phyloP scores from a whole-genome alignment of 2,113 vertebrate species.

The Antidorcas marsupialis region DNA sequence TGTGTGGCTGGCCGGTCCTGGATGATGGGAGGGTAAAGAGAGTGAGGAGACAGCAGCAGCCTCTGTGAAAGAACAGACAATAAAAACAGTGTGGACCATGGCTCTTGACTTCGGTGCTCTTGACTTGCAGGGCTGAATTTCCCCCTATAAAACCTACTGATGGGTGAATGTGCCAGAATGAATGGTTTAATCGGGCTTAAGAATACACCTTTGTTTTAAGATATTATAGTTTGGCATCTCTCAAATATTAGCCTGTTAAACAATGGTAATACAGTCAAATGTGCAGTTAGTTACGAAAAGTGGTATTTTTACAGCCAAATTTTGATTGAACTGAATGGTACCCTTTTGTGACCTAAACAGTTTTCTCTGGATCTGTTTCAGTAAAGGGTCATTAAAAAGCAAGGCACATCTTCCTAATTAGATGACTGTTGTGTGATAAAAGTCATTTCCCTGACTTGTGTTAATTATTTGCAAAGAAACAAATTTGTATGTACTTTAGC shows the following conservation, averaged over 20 bases:
- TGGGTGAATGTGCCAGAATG: neutral
- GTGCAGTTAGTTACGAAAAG: neutral
- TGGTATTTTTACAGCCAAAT: neutral
- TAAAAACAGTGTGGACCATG: neutral
- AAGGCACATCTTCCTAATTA: neutral
- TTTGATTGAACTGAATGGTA: constrained; percentile 21
- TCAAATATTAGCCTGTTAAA: constrained; percentile 44
- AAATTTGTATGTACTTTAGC: neutral
- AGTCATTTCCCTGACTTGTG: neutral
- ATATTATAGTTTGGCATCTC: neutral
- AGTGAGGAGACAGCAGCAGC: neutral
- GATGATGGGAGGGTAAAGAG: too few relatives aligned
- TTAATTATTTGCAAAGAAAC: neutral
- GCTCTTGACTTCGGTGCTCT: neutral
- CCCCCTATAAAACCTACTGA: neutral
- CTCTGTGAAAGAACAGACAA: neutral
- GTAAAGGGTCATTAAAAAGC: constrained; percentile 15
- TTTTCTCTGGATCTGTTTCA: constrained; percentile 18
- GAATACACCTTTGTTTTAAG: constrained; percentile 33
- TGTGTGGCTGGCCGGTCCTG: neutral
- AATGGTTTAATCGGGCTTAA: neutral
- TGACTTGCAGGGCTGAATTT: neutral
- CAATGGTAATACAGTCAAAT: neutral
- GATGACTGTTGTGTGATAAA: neutral
- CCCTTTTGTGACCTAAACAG: neutral